Percentiles rank a stretch among this genome's conserved stretches.
These are phyloP conservation scores for Gisinianus flammeolus DNA, from an alignment of 2,888 invertebrate species.

Conservation along the genomic window DNA sequence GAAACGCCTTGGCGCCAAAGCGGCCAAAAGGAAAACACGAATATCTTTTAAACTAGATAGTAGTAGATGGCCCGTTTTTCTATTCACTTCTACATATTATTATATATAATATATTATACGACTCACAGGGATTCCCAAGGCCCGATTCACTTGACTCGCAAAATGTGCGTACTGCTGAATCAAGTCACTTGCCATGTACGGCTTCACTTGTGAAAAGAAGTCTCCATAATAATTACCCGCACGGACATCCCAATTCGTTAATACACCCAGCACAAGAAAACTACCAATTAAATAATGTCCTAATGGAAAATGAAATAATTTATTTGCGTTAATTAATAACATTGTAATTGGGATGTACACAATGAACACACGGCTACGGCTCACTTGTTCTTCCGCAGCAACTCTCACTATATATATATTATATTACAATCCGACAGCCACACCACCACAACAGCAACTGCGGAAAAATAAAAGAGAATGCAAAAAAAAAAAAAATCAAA, in stretches of 20 bases:
- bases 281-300: neutral
- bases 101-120: no score
- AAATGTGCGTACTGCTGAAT: conserved; percentile 5
- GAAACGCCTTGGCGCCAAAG: no score
- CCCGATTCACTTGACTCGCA: neutral
- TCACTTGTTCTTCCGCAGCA: no score
- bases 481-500: no score
- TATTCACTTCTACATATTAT: no score
- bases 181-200: conserved; percentile 5
- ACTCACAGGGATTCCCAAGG: neutral
- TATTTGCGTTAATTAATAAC: neutral
- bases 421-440: no score
- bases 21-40: no score
- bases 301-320: neutral
- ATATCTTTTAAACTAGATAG: no score
- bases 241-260: neutral
- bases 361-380: neutral
- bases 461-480: no score
- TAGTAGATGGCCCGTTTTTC: no score
- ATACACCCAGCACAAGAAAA: neutral
- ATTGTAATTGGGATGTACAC: neutral
- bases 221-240: conserved; percentile 6
- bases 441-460: no score
- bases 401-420: no score
- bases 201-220: conserved; percentile 4